These are phyloP conservation scores for Globia sparganii DNA, from an alignment of 2,888 invertebrate genomes.

Conservation along the genomic window DNA sequence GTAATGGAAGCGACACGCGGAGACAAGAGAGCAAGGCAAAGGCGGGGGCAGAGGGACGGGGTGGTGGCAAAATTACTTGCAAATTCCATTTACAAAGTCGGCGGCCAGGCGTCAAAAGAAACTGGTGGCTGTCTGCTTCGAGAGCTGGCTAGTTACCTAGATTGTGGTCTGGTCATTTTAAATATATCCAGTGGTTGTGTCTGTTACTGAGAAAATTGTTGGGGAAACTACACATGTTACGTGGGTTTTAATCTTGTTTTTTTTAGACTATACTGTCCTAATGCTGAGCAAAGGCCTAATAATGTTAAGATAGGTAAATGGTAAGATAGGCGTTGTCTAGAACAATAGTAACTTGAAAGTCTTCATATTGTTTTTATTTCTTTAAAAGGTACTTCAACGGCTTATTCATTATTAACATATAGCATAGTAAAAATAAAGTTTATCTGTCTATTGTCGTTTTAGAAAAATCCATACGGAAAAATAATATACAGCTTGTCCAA, in stretches of 20 bases:
- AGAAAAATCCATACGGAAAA: not conserved
- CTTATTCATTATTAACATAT: not conserved
- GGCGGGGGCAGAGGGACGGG: constrained; percentile 72
- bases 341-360: too few species aligned
- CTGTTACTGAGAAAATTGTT: not conserved
- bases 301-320: not conserved
- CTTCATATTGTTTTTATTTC: not conserved
- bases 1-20: constrained; percentile 90
- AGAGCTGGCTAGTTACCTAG: constrained; percentile 68
- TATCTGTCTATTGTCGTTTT: not conserved
- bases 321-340: too few species aligned
- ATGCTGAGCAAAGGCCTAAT: not conserved
- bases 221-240: not conserved
- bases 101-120: constrained; percentile 85
- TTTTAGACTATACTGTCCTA: too few species aligned
- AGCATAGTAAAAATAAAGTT: not conserved
- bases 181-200: constrained; percentile 22
- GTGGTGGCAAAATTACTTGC: constrained; percentile 87
- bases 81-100: constrained; percentile 90
- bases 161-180: constrained; percentile 66
- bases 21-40: constrained; percentile 88
- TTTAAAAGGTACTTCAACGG: not conserved
- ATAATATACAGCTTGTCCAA: not conserved
- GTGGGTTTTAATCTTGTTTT: not conserved
- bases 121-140: constrained; percentile 73